Conservation (phyloP, 2,888 invertebrate species). For the Xiphydria camelus region DNA sequence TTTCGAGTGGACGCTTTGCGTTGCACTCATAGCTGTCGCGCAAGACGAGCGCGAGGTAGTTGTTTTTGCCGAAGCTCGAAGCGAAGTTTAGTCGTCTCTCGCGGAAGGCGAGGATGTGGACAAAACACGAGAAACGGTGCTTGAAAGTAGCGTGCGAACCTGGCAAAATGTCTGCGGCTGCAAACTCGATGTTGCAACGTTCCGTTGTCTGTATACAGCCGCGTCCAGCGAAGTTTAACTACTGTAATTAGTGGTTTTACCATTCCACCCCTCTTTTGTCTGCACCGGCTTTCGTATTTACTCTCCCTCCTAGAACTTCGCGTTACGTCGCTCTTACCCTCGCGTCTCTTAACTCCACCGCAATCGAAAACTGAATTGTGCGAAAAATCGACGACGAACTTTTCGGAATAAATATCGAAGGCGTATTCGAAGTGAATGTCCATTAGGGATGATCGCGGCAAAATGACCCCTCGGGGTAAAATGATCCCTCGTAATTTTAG, state of each 20-base stretch:
- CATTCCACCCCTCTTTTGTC: too few species aligned
- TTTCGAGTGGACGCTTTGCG: too few species aligned
- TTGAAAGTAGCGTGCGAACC: not conserved
- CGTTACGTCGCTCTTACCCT: not conserved
- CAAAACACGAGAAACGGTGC: not conserved
- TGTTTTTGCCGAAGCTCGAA: not conserved
- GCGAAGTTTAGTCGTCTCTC: not conserved
- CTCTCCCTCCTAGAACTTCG: not conserved
- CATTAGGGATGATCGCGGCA: too few species aligned
- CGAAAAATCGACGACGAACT: not conserved
- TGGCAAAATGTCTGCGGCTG: not conserved
- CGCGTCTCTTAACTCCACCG: not conserved
- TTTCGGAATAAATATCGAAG: too few species aligned
- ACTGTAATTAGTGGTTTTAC: conserved; percentile 1
- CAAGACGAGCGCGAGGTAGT: too few species aligned
- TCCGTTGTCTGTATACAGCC: too few species aligned
- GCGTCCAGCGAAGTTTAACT: not conserved
- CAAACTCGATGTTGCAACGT: not conserved
- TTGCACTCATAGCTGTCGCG: too few species aligned
- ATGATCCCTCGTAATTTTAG: too few species aligned
- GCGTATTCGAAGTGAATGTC: too few species aligned
- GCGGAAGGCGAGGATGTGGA: not conserved
- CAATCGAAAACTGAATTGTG: not conserved
- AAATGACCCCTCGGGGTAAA: too few species aligned
- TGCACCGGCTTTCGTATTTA: too few species aligned